A percentile compares a stretch with the other conserved stretches of the same genome.
Conservation (phyloP, 2,797 vertebrate genomes). For the Oryzias sinensis region DNA sequence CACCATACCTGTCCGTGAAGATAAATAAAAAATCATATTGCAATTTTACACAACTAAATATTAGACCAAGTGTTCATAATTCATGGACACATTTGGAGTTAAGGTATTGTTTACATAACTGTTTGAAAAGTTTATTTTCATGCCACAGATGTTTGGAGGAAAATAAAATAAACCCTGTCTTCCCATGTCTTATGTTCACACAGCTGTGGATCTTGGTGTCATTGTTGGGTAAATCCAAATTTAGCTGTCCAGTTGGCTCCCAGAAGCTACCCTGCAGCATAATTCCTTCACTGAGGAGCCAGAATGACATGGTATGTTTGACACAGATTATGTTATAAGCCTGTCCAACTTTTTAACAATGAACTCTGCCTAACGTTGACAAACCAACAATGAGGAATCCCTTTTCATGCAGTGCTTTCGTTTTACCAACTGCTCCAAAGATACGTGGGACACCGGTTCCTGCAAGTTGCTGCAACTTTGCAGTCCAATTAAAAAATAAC, state of each 20-base stretch:
- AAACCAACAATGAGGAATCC: conserved; percentile 25
- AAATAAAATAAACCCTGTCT: conserved; percentile 57
- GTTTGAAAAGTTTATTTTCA: conserved; percentile 57
- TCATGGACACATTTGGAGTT: conserved; percentile 7
- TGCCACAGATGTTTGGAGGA: conserved; percentile 58
- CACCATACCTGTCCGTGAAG: too few species aligned
- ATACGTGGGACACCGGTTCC: conserved; percentile 5
- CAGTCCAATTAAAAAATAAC: conserved; percentile 2
- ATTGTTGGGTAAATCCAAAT: conserved; percentile 70
- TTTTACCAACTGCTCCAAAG: conserved; percentile 9
- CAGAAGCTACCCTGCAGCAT: conserved; percentile 60
- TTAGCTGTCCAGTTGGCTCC: conserved; percentile 70
- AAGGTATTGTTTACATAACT: conserved; percentile 31
- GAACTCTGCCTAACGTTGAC: conserved; percentile 39
- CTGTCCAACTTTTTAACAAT: conserved; percentile 51
- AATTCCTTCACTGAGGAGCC: conserved; percentile 54
- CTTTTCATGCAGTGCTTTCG: conserved; percentile 9
- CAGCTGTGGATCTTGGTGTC: conserved; percentile 67
- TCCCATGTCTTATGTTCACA: conserved; percentile 66
- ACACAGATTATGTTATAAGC: conserved; percentile 55
- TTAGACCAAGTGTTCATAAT: background rate
- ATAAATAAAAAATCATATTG: too few species aligned
- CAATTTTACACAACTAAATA: background rate
- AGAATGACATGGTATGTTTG: conserved; percentile 62
- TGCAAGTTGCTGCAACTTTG: conserved; percentile 8